These are phyloP conservation scores for Macrosteles quadrilineatus DNA, from an alignment of 1,140 invertebrate genomes.

Conservation along the genomic window DNA sequence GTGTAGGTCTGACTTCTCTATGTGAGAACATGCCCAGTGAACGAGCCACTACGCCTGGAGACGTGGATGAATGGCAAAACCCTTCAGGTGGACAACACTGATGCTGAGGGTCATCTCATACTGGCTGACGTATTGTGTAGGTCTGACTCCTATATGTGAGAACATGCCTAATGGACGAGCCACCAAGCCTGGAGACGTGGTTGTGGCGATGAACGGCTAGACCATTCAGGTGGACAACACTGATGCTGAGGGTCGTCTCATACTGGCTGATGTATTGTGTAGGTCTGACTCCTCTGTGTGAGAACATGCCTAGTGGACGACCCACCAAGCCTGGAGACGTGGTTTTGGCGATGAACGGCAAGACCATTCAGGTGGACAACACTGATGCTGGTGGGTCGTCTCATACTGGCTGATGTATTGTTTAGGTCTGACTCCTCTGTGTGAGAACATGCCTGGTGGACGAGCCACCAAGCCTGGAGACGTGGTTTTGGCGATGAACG, in stretches of 20 bases:
- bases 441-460: conserved; percentile 86
- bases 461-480: conserved; percentile 85
- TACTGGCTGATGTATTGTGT: conserved; percentile 87
- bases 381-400: conserved; percentile 70
- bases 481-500: conserved; percentile 79
- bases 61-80: conserved; percentile 87
- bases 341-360: conserved; percentile 63
- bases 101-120: conserved; percentile 86
- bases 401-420: no score
- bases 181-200: conserved; percentile 85
- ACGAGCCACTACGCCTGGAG: conserved; percentile 81
- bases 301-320: conserved; percentile 62
- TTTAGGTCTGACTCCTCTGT: conserved; percentile 76
- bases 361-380: conserved; percentile 64
- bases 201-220: conserved; percentile 82
- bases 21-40: conserved; percentile 88
- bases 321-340: conserved; percentile 66
- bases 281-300: conserved; percentile 58
- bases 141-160: conserved; percentile 80
- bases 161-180: conserved; percentile 84
- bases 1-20: conserved; percentile 70
- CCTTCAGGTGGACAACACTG: conserved; percentile 86
- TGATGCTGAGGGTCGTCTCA: conserved; percentile 85
- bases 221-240: conserved; percentile 87
- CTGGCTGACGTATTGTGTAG: conserved; percentile 85